phyloP scores from a whole-genome alignment of 2,797 vertebrate species.

The Rhinatrema bivittatum region DNA sequence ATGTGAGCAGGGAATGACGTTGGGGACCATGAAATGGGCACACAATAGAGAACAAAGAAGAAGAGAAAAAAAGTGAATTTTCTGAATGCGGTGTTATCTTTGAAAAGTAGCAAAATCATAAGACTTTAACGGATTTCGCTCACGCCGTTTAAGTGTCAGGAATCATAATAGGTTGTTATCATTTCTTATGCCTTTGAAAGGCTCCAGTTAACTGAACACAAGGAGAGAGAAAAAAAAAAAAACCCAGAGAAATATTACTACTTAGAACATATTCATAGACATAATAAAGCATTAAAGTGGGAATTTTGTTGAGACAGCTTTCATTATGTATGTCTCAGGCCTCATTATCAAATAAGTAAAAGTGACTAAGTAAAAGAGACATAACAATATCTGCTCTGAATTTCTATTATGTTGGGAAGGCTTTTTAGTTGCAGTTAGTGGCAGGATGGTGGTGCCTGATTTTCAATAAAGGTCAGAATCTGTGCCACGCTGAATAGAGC shows the following conservation, averaged over 20 bases:
- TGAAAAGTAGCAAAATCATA: constrained; percentile 29
- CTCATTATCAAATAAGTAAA: constrained; percentile 84
- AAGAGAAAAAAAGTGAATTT: constrained; percentile 9
- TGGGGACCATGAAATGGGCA: constrained; percentile 5
- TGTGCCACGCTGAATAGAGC: constrained; percentile 64
- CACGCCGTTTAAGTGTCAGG: constrained; percentile 11
- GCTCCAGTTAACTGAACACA: constrained; percentile 20
- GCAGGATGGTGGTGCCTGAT: constrained; percentile 58
- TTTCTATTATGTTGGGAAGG: constrained; percentile 76
- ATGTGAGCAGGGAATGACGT: not conserved
- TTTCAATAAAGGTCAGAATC: constrained; percentile 72
- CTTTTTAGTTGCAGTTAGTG: constrained; percentile 67
- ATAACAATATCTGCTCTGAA: constrained; percentile 75
- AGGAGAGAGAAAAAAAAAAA: constrained; percentile 19
- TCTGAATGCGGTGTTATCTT: constrained; percentile 31
- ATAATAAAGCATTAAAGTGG: constrained; percentile 91
- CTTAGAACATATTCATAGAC: constrained; percentile 72
- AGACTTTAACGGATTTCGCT: constrained; percentile 26
- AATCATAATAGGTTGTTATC: constrained; percentile 37
- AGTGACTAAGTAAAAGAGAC: constrained; percentile 83
- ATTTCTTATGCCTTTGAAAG: constrained; percentile 30
- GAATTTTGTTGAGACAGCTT: constrained; percentile 93
- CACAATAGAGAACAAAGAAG: not conserved
- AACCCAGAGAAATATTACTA: constrained; percentile 67
- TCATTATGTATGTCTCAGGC: constrained; percentile 86